Evolutionary conservation across 2,797 vertebrate species (phyloP), one percentile per base, ranked within the genome.

Genomic region (Arnoldichthys spilopterus): DNA sequence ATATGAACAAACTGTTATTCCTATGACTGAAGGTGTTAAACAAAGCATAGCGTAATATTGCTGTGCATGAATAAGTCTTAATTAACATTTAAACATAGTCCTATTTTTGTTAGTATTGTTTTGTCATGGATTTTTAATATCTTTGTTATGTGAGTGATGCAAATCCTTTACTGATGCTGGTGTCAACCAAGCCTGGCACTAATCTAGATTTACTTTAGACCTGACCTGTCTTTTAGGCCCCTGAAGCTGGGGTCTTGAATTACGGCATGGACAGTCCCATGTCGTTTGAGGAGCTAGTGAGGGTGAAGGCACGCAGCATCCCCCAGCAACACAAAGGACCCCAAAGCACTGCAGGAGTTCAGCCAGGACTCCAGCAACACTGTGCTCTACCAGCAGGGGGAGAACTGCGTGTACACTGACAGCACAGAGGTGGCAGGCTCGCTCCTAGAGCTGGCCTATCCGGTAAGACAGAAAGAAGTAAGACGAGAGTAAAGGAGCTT

Each of bases 381-480:
- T 0, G 97, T 97, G 96, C 95, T 98, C 43, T 98, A 98, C 86
- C 96, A 98, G 59, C 96, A 96, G 89, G 96, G 96, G 40, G 93
- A 93, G 16, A 97, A 96, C 91, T 98, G 97, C 88, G 97, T 98
- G 89, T 98, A 98, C 81, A 97, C 97, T 68, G 97, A 99, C 91
- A 98, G 96, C 90, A 97, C 97, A 6, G 97, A 99, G 89, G 97
- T 98, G 84, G 97, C 97, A 15, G 97, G 97, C 37, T 98, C 96
- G 66, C 89, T 99, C 90, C 93, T 99, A 87, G 97, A 99, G 87
- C 94, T 99, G 83, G 97, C 97, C 72, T 98, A 96, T 89, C 97
- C 97, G 74, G 97, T 99, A 92, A 97, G 76, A 83, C 3, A 12
- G 30, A 28, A 12, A 26, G n/a, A 28, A 24, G n/a, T 24, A 68